Evolutionary conservation across 2,888 invertebrate species (phyloP).

Genomic region (Heliconius aoede): DNA sequence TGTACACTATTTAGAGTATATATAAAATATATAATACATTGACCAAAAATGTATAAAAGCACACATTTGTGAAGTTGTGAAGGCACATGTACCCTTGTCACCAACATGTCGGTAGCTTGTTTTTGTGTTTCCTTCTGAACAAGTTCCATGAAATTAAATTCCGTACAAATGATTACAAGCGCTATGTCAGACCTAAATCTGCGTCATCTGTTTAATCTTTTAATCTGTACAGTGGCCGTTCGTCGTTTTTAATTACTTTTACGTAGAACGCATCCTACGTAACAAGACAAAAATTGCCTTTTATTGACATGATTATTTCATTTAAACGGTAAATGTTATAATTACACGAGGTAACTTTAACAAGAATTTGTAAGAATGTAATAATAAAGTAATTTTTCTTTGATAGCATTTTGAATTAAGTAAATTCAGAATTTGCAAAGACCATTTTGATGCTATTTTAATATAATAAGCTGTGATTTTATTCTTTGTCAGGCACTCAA

Average conservation of each 20-base stretch:
- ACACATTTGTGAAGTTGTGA: conserved; percentile 53
- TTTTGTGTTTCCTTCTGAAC: conserved; percentile 54
- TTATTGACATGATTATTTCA: background rate
- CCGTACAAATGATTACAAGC: conserved; percentile 47
- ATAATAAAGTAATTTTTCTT: background rate
- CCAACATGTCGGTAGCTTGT: conserved; percentile 58
- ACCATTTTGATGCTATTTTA: background rate
- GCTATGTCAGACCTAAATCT: conserved; percentile 30
- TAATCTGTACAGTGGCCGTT: background rate
- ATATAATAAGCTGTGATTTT: conserved; percentile 1
- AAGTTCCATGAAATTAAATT: conserved; percentile 58
- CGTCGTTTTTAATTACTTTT: background rate
- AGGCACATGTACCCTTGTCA: conserved; percentile 58
- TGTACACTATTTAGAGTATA: background rate
- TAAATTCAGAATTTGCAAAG: background rate
- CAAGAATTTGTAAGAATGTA: background rate
- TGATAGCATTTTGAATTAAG: background rate
- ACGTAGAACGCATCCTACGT: too few species aligned
- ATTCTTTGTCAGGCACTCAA: conserved; percentile 2
- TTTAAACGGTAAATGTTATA: background rate
- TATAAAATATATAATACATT: background rate
- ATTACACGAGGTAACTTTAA: background rate
- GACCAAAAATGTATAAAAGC: conserved; percentile 47
- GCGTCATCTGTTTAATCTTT: background rate
- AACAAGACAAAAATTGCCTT: background rate